phyloP scores from a whole-genome alignment of 2,113 vertebrate genomes.

The Aplodontia rufa region DNA sequence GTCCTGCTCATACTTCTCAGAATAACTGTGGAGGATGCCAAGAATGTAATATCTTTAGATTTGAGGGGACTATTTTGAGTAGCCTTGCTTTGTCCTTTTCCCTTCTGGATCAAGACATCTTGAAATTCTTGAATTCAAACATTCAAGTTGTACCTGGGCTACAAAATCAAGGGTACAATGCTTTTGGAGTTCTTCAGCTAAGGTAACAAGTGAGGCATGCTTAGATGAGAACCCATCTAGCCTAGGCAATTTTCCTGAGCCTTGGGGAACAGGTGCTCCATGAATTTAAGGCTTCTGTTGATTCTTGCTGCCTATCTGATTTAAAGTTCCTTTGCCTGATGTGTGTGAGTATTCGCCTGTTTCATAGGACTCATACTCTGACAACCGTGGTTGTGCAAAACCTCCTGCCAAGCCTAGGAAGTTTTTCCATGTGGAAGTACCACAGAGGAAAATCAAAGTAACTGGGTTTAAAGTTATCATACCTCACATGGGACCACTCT shows the following conservation, averaged over 20 bases:
- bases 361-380: not conserved
- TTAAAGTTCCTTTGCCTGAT: not conserved
- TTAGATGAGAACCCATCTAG: too few relatives aligned
- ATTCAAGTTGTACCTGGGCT: not conserved
- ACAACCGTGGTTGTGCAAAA: not conserved
- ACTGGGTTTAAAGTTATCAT: not conserved
- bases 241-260: not conserved
- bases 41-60: not conserved
- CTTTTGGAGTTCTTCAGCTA: not conserved
- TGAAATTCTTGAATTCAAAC: not conserved
- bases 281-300: not conserved
- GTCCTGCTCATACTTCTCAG: not conserved
- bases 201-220: too few relatives aligned
- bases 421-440: not conserved
- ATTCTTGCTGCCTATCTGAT: not conserved
- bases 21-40: not conserved
- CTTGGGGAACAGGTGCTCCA: not conserved
- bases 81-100: not conserved
- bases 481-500: not conserved
- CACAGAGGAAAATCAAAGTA: not conserved
- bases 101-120: not conserved
- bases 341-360: not conserved
- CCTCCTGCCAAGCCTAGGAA: not conserved
- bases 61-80: not conserved
- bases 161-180: not conserved